A percentile compares a stretch with the other conserved stretches of the same genome.
These are phyloP conservation scores for Luperina nickerlii DNA, from an alignment of 2,888 invertebrate genomes.

Conservation along the genomic window DNA sequence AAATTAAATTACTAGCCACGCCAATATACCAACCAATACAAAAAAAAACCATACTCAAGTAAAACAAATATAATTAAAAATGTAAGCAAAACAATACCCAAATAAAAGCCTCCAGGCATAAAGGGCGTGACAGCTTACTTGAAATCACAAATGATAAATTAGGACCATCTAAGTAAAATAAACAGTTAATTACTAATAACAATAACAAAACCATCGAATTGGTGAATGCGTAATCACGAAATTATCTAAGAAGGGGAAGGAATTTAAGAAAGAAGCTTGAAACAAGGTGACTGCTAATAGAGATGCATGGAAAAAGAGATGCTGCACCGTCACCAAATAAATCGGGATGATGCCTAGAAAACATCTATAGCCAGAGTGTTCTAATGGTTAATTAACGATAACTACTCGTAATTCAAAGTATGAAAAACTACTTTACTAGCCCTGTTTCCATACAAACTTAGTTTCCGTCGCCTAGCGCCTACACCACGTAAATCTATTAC, in stretches of 20 bases:
- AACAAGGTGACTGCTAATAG: neutral
- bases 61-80: neutral
- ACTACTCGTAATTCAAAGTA: neutral
- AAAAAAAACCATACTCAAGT: neutral
- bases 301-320: neutral
- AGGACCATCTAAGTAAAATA: no score
- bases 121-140: no score
- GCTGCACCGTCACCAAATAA: neutral
- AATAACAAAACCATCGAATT: no score
- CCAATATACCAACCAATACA: no score
- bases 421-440: neutral
- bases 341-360: neutral
- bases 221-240: neutral
- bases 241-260: neutral
- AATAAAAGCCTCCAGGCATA: no score
- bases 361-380: neutral
- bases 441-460: conserved; percentile 48
- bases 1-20: no score
- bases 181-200: no score
- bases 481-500: conserved; percentile 76
- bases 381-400: no score
- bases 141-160: no score
- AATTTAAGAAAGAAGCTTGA: neutral
- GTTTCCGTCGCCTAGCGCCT: conserved; percentile 42
- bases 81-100: neutral